Percentiles rank a stretch among this genome's conserved stretches.
phyloP scores from a whole-genome alignment of 2,113 vertebrate genomes.

The Corythornis madagascariensis region DNA sequence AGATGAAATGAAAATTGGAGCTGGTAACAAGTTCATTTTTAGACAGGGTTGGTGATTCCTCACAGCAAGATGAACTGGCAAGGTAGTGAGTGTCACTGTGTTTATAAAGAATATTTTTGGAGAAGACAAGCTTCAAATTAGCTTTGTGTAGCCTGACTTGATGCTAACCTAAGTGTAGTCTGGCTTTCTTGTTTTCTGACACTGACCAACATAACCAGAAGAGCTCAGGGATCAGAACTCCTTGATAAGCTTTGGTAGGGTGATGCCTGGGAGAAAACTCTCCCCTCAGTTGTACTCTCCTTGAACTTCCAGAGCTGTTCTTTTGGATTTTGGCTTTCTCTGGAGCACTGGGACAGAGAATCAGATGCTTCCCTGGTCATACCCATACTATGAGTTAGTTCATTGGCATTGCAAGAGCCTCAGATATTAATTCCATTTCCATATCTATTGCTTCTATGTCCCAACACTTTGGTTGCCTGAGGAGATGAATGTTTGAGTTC shows the following conservation, averaged over 20 bases:
- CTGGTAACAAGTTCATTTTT: background rate
- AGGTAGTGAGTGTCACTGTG: fast-evolving
- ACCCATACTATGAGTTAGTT: background rate
- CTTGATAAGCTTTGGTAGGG: background rate
- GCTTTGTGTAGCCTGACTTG: background rate
- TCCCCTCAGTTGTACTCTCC: fast-evolving
- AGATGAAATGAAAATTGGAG: background rate
- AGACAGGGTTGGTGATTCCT: background rate
- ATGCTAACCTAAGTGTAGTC: background rate
- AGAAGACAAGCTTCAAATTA: background rate
- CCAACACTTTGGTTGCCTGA: background rate
- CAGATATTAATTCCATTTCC: background rate
- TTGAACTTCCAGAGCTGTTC: background rate
- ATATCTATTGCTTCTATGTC: background rate
- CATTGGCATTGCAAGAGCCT: background rate
- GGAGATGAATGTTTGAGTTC: background rate
- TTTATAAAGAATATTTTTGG: background rate
- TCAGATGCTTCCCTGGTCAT: background rate
- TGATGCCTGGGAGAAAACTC: background rate
- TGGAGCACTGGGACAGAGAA: background rate
- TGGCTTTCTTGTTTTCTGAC: background rate
- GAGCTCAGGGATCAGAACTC: background rate
- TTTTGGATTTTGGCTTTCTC: background rate
- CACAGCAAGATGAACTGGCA: too few relatives aligned
- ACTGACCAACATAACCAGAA: background rate